Evolutionary conservation across 2,888 invertebrate species (phyloP), one percentile per base, ranked within the genome.

Genomic region (Microctonus brassicae): DNA sequence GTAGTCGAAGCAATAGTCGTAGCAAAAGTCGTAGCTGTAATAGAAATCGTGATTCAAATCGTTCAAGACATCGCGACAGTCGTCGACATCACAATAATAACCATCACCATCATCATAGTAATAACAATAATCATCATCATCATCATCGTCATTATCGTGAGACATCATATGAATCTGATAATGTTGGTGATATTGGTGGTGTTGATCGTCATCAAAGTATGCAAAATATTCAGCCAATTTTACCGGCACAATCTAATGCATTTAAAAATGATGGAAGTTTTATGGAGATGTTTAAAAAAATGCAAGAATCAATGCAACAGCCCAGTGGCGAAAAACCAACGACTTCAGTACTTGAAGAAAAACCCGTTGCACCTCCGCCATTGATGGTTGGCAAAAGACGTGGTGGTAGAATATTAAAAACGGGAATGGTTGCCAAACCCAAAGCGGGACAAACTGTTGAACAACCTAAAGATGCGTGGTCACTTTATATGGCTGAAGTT

Each of bases 211-310:
- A 26, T 33, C 6, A 17, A 9, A 29, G 17, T 7, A n/a, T 42
- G 24, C 36, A 39, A 53, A 26, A 24, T 22, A 39, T 24, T 5
- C 63, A 34, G 17, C 24, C 71, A 3, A 9, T 77, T 2, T 64
- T 75, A 10, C 78, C 80, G 2, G 75, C 80, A 6, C 91, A 89
- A 29, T 88, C 90, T 39, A 92, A 94, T 82, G 92, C 92, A 0
- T 95, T 95, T 82, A 95, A 94, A 83, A 97, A 97, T 86, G 97
- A 97, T 84, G 97, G 97, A 2, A 95, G 95, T 75, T 97, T 97
- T 84, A 89, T 97, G 82, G 96, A 96, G 86, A 94, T 96, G 91
- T 97, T 97, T 82, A 96, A 96, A 87, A 95, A 94, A 86, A 93
- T 96, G 94, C 94, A 95, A 82, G 93, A 93, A 70, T 82, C 84